These are phyloP conservation scores for Riptortus pedestris DNA, from an alignment of 1,140 invertebrate genomes.

Conservation along the genomic window DNA sequence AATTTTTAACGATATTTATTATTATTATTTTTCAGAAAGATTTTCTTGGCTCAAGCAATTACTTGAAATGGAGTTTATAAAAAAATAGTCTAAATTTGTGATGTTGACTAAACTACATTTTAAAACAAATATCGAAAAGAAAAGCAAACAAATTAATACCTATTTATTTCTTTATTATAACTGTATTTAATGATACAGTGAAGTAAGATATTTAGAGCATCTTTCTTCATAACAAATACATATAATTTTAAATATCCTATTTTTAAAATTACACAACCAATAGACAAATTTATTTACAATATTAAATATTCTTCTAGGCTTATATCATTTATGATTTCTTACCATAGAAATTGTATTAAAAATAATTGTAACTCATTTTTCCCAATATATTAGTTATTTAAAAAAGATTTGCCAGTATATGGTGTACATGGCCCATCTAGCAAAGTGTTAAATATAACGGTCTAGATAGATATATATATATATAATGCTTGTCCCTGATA, in stretches of 20 bases:
- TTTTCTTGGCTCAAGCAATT: neutral
- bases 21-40: neutral
- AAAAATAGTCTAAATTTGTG: slow-evolving; percentile 4
- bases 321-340: slow-evolving; percentile 13
- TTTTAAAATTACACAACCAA: slow-evolving; percentile 4
- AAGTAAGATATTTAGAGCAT: slow-evolving; percentile 4
- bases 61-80: slow-evolving; percentile 1
- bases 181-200: slow-evolving; percentile 2
- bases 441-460: neutral
- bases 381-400: slow-evolving; percentile 9
- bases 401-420: neutral
- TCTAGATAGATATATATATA: slow-evolving; percentile 6
- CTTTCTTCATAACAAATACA: neutral
- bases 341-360: slow-evolving; percentile 11
- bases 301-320: slow-evolving; percentile 3
- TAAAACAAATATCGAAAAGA: neutral
- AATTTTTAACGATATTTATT: neutral
- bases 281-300: slow-evolving; percentile 8
- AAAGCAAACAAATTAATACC: neutral
- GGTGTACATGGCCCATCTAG: neutral
- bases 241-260: neutral
- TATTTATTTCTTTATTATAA: neutral
- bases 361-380: slow-evolving; percentile 14
- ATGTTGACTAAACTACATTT: neutral
- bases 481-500: slow-evolving; percentile 15